Conservation (phyloP, 2,797 vertebrate genomes). For the Heteromormyrus szaboi region DNA sequence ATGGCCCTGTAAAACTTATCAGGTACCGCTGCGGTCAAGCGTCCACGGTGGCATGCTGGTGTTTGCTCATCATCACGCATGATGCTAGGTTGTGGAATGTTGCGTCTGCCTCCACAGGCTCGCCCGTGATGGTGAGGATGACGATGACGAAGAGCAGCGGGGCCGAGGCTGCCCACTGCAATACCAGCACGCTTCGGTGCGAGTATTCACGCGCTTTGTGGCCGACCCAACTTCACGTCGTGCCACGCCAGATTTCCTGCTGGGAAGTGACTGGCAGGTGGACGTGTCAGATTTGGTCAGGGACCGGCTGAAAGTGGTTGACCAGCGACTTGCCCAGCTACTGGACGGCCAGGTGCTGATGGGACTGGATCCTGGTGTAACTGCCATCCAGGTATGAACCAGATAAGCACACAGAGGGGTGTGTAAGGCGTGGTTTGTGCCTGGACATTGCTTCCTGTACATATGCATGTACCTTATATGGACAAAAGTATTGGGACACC, state of each 20-base stretch:
- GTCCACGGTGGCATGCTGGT: not conserved
- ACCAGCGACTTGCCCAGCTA: conserved; percentile 68
- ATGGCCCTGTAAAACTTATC: not conserved
- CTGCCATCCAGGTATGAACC: conserved; percentile 75
- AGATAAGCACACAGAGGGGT: not conserved
- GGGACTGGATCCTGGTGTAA: conserved; percentile 73
- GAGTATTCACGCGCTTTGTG: conserved; percentile 83
- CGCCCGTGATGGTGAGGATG: conserved; percentile 46
- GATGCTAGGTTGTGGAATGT: not conserved
- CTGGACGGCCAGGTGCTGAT: conserved; percentile 69
- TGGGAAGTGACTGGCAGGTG: conserved; percentile 83
- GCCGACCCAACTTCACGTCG: conserved; percentile 64
- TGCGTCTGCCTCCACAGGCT: conserved; percentile 37
- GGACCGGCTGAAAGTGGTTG: conserved; percentile 74
- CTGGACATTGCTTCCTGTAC: not conserved
- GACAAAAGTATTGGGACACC: not conserved
- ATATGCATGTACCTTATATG: not conserved
- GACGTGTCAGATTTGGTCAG: conserved; percentile 82
- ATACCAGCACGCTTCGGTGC: conserved; percentile 75
- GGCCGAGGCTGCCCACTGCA: conserved; percentile 74
- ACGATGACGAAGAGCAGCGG: conserved; percentile 58
- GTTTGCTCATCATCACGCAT: not conserved
- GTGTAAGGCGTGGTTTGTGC: not conserved
- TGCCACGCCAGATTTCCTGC: conserved; percentile 69
- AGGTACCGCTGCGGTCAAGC: not conserved